Conservation (phyloP, 30 jellyfish, hydroid and myxozoan species). For the Hydractinia symbiolongicarpus region DNA sequence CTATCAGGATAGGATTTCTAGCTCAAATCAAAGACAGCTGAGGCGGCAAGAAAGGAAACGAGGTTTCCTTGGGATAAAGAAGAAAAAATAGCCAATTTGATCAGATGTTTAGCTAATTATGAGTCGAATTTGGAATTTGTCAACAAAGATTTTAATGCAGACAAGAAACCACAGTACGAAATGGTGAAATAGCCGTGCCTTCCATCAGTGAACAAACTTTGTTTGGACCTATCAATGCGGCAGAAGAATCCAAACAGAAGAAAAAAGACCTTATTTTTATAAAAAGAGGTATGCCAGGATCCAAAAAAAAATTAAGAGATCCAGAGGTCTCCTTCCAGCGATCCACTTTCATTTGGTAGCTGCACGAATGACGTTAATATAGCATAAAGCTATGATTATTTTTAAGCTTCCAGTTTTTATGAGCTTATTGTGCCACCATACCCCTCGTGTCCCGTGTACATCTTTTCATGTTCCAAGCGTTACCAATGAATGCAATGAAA, state of each 20-base stretch:
- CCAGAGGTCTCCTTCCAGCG: slow-evolving; percentile 39
- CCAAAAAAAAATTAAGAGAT: slow-evolving; percentile 53
- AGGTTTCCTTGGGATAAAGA: too few relatives aligned
- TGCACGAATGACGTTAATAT: slow-evolving; percentile 1
- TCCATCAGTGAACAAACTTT: slow-evolving; percentile 35
- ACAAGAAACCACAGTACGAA: slow-evolving; percentile 36
- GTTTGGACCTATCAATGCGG: slow-evolving; percentile 38
- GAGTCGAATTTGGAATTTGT: too few relatives aligned
- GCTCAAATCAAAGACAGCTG: too few relatives aligned
- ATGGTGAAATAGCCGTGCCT: slow-evolving; percentile 39
- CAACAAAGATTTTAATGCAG: slow-evolving; percentile 11
- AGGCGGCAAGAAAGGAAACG: too few relatives aligned
- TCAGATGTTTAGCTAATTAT: too few relatives aligned
- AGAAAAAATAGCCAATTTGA: too few relatives aligned
- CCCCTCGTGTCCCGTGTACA: too few relatives aligned
- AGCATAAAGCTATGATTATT: background rate
- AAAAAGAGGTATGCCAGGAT: slow-evolving; percentile 36
- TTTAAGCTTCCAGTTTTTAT: too few relatives aligned
- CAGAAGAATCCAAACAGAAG: slow-evolving; percentile 17
- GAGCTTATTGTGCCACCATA: too few relatives aligned
- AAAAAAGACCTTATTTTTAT: slow-evolving; percentile 16
- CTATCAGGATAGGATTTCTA: too few relatives aligned
- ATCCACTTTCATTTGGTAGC: slow-evolving; percentile 33
- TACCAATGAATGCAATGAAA: too few relatives aligned
- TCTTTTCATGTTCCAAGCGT: too few relatives aligned